Evolutionary conservation across 2,888 invertebrate species (phyloP).

Genomic region (Chrysotoxum bicinctum): DNA sequence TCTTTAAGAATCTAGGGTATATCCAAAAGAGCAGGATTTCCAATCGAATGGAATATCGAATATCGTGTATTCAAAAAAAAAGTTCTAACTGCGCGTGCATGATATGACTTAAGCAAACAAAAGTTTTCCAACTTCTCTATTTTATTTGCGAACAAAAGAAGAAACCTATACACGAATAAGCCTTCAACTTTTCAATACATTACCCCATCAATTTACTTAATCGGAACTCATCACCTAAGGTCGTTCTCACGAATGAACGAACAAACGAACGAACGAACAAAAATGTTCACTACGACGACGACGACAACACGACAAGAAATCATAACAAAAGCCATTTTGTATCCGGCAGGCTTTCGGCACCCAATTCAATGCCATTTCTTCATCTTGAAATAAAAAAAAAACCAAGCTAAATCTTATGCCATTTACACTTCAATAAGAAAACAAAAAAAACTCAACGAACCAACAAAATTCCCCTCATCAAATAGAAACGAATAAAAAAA

Average conservation of each 20-base stretch:
- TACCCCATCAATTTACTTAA: constrained; percentile 32
- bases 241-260: constrained; percentile 34
- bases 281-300: background rate
- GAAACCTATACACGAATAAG: background rate
- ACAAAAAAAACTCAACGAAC: background rate
- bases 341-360: constrained; percentile 46
- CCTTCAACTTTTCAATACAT: constrained; percentile 15
- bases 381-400: constrained; percentile 17
- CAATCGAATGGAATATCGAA: background rate
- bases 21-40: background rate
- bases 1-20: background rate
- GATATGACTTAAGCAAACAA: constrained; percentile 2
- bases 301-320: constrained; percentile 31
- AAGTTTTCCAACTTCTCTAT: background rate
- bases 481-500: background rate
- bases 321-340: constrained; percentile 64
- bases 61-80: background rate
- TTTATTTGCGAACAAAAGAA: background rate
- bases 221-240: constrained; percentile 32
- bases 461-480: constrained; percentile 28
- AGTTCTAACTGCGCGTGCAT: background rate
- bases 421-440: constrained; percentile 63
- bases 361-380: constrained; percentile 39
- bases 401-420: constrained; percentile 49
- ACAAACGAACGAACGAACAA: constrained; percentile 8